Evolutionary conservation across 2,888 invertebrate genomes (phyloP).

Genomic region (Branchipolynoe longqiensis): DNA sequence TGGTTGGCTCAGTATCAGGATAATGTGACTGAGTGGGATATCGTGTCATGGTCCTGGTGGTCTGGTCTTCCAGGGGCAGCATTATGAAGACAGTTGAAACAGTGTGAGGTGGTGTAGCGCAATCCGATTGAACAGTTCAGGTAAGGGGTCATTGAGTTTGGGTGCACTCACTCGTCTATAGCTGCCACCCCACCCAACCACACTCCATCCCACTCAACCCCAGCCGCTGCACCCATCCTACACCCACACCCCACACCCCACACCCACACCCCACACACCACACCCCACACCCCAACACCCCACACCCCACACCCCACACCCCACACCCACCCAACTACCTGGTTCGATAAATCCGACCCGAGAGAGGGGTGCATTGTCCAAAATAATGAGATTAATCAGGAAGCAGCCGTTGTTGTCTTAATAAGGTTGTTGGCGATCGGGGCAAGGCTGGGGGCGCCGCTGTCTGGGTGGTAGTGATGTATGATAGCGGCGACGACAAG

Average conservation of each 20-base stretch:
- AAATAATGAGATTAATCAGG: slow-evolving; percentile 22
- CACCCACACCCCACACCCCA: not conserved
- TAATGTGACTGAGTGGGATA: too few relatives aligned
- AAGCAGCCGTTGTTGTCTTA: not conserved
- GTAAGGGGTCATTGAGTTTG: not conserved
- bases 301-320: too few relatives aligned
- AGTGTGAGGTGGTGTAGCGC: slow-evolving; percentile 9
- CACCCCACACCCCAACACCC: not conserved
- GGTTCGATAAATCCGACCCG: not conserved
- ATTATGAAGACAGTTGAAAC: too few relatives aligned
- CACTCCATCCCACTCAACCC: too few relatives aligned
- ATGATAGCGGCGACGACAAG: too few relatives aligned
- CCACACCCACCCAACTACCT: not conserved
- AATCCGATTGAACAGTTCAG: slow-evolving; percentile 16
- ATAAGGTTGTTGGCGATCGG: not conserved
- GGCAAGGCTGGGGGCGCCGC: not conserved
- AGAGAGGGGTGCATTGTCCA: not conserved
- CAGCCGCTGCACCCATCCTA: too few relatives aligned
- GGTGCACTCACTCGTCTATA: too few relatives aligned
- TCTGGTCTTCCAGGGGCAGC: too few relatives aligned
- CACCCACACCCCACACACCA: not conserved
- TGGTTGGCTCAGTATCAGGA: too few relatives aligned
- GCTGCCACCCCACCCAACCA: too few relatives aligned
- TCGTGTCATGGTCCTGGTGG: too few relatives aligned
- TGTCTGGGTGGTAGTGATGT: not conserved